Evolutionary conservation across 2,113 vertebrate genomes (phyloP).

Genomic region (Cricetomys ansorgei): DNA sequence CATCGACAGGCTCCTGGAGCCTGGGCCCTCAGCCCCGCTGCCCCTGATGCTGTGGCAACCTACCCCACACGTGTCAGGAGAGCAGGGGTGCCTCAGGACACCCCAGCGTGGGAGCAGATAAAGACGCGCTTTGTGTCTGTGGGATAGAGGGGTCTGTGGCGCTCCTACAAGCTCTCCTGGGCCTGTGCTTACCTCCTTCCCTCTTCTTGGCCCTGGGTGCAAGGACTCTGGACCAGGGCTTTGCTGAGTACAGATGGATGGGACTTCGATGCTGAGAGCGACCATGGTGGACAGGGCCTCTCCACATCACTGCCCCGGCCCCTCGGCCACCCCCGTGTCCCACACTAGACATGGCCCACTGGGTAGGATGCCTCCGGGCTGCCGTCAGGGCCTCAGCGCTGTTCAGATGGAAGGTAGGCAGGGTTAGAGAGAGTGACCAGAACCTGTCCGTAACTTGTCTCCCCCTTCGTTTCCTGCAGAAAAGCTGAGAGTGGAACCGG

Average conservation of each 20-base stretch:
- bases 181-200: neutral
- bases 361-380: neutral
- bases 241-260: neutral
- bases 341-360: neutral
- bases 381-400: neutral
- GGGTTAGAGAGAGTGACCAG: neutral
- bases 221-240: neutral
- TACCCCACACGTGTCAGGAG: neutral
- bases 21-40: neutral
- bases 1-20: neutral
- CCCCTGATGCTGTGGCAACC: neutral
- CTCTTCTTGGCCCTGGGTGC: neutral
- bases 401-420: neutral
- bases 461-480: constrained; percentile 82
- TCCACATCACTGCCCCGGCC: neutral
- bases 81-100: neutral
- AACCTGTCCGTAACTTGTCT: neutral
- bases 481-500: constrained; percentile 90
- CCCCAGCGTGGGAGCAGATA: neutral
- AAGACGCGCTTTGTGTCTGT: neutral
- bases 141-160: neutral
- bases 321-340: neutral
- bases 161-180: neutral
- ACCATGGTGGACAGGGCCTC: neutral
- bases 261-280: neutral